Evolutionary conservation across 2,113 vertebrate genomes (phyloP), one percentile per base, ranked within the genome.

Genomic region (Heptranchias perlo): DNA sequence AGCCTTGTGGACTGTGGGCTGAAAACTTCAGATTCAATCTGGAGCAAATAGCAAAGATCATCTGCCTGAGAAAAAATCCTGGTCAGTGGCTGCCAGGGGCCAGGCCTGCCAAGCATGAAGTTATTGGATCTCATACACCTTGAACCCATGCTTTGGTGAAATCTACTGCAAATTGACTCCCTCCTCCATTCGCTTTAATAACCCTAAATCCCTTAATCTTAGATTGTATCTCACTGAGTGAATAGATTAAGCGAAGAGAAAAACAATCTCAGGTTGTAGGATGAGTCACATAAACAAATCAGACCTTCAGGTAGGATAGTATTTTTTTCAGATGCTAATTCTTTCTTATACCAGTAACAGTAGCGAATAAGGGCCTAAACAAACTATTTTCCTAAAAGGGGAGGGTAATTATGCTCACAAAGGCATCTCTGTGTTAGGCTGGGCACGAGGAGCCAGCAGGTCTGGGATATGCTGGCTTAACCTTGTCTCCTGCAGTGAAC

Each of bases 401-500:
- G 97, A 98, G 98, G 98, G 98, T 99, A 99, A 99, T 99, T 99
- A 99, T 97, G 97, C 98, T 99, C 98, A 99, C 99, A 99, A 99
- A 99, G 99, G 98, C 98, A 98, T 98, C 99, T 99, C 99, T 99
- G 99, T 99, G 98, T 98, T 97, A 98, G 98, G 98, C 97, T 96
- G 98, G 98, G 98, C 98, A 98, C 97, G 97, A 98, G 99, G 99
- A 99, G 99, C 98, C 99, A 98, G 98, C 97, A 98, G 98, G 99
- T 99, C 99, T 99, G 99, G 99, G 98, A 98, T 98, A 98, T 97
- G 96, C 98, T 98, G 99, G 98, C 98, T 98, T 98, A 97, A 97
- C 98, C 98, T 96, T 98, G 98, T 98, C 98, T 99, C 98, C 98
- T 98, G 98, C 98, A 97, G 98, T 98, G 98, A 99, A 98, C 98